Percentiles rank a stretch among this genome's conserved stretches.
These are phyloP conservation scores for Nesogale talazaci DNA, from an alignment of 2,113 vertebrate species.

Conservation along the genomic window DNA sequence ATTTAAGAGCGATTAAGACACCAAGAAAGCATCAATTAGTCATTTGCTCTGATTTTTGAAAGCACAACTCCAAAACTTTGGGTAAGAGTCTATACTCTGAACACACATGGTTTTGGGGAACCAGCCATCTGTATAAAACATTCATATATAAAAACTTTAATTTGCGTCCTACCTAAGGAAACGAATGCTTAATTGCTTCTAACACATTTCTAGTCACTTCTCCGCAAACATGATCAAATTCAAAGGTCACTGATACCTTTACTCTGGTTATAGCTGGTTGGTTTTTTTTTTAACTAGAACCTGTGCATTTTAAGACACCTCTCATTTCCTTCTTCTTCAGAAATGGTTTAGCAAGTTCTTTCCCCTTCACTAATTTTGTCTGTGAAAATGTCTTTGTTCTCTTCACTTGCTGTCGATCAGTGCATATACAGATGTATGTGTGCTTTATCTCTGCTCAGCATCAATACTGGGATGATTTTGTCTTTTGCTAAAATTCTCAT, in stretches of 20 bases:
- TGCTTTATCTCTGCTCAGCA: neutral
- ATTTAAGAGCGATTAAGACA: conserved; percentile 76
- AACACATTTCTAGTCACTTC: conserved; percentile 58
- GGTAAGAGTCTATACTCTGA: conserved; percentile 51
- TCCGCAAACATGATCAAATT: conserved; percentile 39
- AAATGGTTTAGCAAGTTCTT: neutral
- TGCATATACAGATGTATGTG: neutral
- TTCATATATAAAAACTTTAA: neutral
- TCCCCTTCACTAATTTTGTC: neutral
- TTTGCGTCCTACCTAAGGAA: conserved; percentile 50
- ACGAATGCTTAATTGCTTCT: conserved; percentile 59
- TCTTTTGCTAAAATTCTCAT: conserved; percentile 1
- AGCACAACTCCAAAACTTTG: conserved; percentile 72
- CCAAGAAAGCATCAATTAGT: conserved; percentile 69
- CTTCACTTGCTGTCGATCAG: neutral
- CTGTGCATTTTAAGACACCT: neutral
- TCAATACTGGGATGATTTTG: neutral
- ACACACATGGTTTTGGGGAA: conserved; percentile 57
- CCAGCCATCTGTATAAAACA: conserved; percentile 60
- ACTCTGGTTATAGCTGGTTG: neutral
- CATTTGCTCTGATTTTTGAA: conserved; percentile 76
- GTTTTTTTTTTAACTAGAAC: neutral
- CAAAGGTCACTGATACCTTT: neutral
- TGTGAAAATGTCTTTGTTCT: neutral
- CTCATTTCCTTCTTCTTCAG: neutral